Evolutionary conservation across 35 echinoderm and acorn worm species (phyloP).

Genomic region (Patiria miniata): DNA sequence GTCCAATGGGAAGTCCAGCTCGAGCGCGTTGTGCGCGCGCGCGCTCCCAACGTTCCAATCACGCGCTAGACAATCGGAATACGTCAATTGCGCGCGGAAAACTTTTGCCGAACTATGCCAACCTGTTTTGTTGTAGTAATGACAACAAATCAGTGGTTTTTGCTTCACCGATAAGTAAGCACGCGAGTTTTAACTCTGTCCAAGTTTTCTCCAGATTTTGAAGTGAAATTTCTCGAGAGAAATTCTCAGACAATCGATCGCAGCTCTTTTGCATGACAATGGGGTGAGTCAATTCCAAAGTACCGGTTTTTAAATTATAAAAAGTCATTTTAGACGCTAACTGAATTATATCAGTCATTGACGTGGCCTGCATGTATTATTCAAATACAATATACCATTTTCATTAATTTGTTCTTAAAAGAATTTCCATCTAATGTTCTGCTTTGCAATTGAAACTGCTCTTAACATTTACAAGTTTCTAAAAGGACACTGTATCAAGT

Average conservation of each 20-base stretch:
- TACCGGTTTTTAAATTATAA: background rate
- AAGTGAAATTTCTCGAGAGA: background rate
- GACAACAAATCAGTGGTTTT: slow-evolving; percentile 5
- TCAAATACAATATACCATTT: background rate
- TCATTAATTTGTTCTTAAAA: background rate
- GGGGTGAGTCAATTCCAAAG: background rate
- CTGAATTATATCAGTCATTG: background rate
- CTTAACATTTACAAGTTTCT: background rate
- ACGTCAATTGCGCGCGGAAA: no score
- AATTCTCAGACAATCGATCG: background rate
- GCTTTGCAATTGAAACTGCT: background rate
- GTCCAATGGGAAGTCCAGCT: no score
- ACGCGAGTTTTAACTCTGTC: background rate
- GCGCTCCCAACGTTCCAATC: no score
- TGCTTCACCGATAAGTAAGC: background rate
- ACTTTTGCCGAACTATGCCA: no score
- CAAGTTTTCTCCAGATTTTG: background rate
- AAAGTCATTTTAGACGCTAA: background rate
- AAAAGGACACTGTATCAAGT: background rate
- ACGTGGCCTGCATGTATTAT: background rate
- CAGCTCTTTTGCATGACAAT: background rate
- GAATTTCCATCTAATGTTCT: background rate
- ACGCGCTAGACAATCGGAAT: no score
- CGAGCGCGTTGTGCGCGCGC: no score
- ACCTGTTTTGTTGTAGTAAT: no score